phyloP scores from a whole-genome alignment of 2,113 vertebrate genomes.

The Dasyurus viverrinus region DNA sequence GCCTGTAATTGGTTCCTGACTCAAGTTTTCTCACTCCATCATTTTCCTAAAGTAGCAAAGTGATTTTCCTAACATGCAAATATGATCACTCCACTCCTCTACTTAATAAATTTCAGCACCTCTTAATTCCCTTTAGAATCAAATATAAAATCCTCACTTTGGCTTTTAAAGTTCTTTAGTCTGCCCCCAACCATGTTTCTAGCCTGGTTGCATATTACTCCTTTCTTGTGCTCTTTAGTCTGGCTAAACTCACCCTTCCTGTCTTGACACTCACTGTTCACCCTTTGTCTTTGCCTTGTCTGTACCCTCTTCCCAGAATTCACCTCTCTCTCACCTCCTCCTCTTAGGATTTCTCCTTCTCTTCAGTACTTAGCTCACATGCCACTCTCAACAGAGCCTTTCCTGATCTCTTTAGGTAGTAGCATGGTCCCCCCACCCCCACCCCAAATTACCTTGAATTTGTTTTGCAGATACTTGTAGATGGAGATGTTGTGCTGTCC shows the following conservation, averaged over 20 bases:
- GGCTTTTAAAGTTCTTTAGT: background rate
- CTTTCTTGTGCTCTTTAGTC: background rate
- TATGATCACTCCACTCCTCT: background rate
- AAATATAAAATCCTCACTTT: background rate
- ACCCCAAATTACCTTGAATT: background rate
- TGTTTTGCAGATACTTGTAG: background rate
- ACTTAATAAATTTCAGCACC: background rate
- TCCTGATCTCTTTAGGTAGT: background rate
- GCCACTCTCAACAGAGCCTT: background rate
- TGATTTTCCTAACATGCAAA: background rate
- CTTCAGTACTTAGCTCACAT: background rate
- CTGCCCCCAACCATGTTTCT: background rate
- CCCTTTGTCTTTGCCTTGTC: background rate
- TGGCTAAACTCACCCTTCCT: background rate
- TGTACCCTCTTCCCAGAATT: background rate
- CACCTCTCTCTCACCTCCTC: background rate
- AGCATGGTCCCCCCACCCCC: background rate
- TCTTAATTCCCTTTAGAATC: background rate
- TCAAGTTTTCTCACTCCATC: background rate
- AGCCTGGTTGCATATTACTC: background rate
- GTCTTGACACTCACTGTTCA: background rate
- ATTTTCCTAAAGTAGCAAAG: background rate
- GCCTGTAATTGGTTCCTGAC: background rate
- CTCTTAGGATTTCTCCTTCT: background rate
- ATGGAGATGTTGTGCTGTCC: background rate